Conservation (phyloP, 2,113 vertebrate species). For the Odobenus rosmarus region DNA sequence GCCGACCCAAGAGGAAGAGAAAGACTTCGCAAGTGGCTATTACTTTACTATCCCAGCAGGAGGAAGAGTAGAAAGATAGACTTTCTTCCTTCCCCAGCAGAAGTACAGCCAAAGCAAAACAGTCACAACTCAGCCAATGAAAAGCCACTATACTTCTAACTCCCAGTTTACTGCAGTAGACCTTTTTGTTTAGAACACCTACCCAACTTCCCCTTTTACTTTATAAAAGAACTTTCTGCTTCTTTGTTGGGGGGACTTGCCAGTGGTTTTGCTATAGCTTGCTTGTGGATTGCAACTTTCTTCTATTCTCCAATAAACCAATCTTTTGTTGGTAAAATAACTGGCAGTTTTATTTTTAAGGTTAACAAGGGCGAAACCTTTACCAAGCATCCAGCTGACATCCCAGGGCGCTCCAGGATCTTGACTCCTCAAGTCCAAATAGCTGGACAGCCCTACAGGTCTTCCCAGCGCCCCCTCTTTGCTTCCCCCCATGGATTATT, state of each 20-base stretch:
- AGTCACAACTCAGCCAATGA: not conserved
- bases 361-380: not conserved
- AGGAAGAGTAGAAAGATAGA: not conserved
- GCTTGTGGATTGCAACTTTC: not conserved
- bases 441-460: not conserved
- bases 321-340: not conserved
- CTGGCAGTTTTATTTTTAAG: not conserved
- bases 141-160: not conserved
- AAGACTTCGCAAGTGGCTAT: not conserved
- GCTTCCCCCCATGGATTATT: not conserved
- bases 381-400: not conserved
- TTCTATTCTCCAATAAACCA: not conserved
- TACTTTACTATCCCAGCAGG: not conserved
- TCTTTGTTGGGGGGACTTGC: not conserved
- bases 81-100: not conserved
- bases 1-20: not conserved
- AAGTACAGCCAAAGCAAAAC: not conserved
- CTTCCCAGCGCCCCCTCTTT: not conserved
- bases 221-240: not conserved
- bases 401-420: not conserved
- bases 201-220: not conserved
- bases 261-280: not conserved
- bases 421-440: not conserved
- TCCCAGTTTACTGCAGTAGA: not conserved
- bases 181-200: not conserved